A percentile compares a stretch with the other conserved stretches of the same genome.
These are phyloP conservation scores for Hydrocynus forskahlii DNA, from an alignment of 2,797 vertebrate species.

Conservation along the genomic window DNA sequence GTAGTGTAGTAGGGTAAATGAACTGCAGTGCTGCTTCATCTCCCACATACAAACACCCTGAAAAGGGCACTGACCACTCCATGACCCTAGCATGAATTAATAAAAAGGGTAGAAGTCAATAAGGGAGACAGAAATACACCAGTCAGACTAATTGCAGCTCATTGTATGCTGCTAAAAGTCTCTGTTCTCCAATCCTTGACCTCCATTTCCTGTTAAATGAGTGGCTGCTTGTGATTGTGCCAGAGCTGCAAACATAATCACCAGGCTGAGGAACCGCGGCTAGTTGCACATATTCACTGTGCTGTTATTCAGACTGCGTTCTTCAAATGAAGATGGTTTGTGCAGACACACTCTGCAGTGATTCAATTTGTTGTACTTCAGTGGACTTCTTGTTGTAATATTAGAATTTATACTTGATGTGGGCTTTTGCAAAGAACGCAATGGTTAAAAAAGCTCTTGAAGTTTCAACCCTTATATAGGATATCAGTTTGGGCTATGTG, in stretches of 20 bases:
- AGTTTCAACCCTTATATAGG: background rate
- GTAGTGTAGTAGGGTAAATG: background rate
- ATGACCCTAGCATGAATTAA: constrained; percentile 7
- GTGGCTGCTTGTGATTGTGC: constrained; percentile 17
- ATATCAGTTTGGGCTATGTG: too few relatives aligned
- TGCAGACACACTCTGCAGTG: background rate
- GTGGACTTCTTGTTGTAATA: too few relatives aligned
- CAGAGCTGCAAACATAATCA: constrained; percentile 31
- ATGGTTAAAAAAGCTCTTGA: background rate
- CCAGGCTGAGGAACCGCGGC: constrained; percentile 3
- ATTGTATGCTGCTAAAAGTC: background rate
- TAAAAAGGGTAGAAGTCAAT: constrained; percentile 7
- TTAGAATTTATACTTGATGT: too few relatives aligned
- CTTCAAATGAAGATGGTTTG: constrained; percentile 7
- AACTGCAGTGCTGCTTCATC: background rate
- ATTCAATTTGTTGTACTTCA: background rate
- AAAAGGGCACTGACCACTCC: background rate
- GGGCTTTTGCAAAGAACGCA: too few relatives aligned
- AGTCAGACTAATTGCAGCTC: background rate
- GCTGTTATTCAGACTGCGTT: constrained; percentile 29
- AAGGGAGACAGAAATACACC: constrained; percentile 10
- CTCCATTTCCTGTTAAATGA: background rate
- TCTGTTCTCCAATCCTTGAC: background rate
- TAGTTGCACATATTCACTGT: constrained; percentile 16
- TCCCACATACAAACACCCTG: background rate